Evolutionary conservation across 2,797 vertebrate species (phyloP).

Genomic region (Chloroceryle amazona): DNA sequence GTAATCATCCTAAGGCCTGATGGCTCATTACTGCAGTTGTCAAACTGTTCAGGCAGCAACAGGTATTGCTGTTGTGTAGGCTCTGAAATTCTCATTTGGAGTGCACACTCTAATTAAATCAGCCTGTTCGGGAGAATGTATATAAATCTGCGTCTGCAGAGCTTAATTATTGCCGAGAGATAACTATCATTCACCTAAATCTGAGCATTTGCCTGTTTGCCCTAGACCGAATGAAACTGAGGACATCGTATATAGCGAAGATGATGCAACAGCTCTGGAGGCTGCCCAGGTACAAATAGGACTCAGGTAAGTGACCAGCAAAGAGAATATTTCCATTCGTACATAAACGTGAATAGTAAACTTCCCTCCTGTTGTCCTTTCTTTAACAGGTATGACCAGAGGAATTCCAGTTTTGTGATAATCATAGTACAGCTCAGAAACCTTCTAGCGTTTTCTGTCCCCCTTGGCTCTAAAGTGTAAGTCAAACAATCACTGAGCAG

Average conservation of each 20-base stretch:
- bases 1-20: not conserved
- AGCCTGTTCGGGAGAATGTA: not conserved
- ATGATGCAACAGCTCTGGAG: conserved; percentile 71
- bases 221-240: conserved; percentile 81
- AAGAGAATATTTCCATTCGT: not conserved
- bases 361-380: conserved; percentile 16
- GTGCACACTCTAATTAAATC: not conserved
- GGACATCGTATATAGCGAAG: conserved; percentile 77
- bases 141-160: rapidly evolving
- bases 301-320: conserved; percentile 75
- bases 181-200: not conserved
- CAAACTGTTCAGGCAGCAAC: not conserved
- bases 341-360: not conserved
- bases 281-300: conserved; percentile 84
- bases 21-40: not conserved
- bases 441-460: conserved; percentile 75
- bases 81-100: not conserved
- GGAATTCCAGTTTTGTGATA: conserved; percentile 83
- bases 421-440: conserved; percentile 80
- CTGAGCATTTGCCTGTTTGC: not conserved
- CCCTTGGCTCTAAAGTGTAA: conserved; percentile 85
- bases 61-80: not conserved
- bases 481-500: conserved; percentile 55
- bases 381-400: conserved; percentile 81
- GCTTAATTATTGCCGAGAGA: not conserved